Percentiles rank a stretch among this genome's conserved stretches.
These are phyloP conservation scores for Drosophila silvestris DNA, from an alignment of 2,888 invertebrate genomes.

Conservation along the genomic window DNA sequence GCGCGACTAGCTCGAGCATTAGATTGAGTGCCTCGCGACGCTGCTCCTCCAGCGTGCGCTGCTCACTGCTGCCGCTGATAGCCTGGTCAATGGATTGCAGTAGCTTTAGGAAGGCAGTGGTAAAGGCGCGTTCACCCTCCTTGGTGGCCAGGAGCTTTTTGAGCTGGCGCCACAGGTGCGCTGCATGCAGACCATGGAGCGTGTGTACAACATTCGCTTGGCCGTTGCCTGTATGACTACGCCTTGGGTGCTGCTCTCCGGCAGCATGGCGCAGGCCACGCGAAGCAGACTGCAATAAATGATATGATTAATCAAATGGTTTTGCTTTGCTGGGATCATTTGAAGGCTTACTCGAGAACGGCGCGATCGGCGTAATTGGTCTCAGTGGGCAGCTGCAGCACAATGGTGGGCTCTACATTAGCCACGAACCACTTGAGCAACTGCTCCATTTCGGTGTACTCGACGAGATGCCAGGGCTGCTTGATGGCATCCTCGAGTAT, in stretches of 20 bases:
- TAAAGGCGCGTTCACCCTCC: constrained; percentile 80
- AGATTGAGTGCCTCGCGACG: constrained; percentile 83
- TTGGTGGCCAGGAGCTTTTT: constrained; percentile 81
- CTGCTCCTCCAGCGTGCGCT: constrained; percentile 73
- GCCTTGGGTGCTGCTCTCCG: constrained; percentile 61
- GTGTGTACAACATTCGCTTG: constrained; percentile 84
- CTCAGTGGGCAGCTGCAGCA: constrained; percentile 86
- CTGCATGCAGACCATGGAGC: constrained; percentile 82
- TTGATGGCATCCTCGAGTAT: constrained; percentile 88
- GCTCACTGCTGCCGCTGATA: constrained; percentile 60
- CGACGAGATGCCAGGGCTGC: constrained; percentile 89
- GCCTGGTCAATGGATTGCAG: constrained; percentile 76
- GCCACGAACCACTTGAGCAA: constrained; percentile 91
- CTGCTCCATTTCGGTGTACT: constrained; percentile 88
- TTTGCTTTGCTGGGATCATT: not conserved
- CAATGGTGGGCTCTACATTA: constrained; percentile 89
- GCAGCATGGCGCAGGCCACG: constrained; percentile 78
- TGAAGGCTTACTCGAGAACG: constrained; percentile 87
- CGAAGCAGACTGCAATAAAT: constrained; percentile 71
- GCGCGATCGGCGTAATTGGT: constrained; percentile 87
- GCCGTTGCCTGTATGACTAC: constrained; percentile 73
- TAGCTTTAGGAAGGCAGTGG: constrained; percentile 75
- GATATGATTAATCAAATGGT: not conserved
- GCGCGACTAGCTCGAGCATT: constrained; percentile 82
- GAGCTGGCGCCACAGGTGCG: constrained; percentile 81